Evolutionary conservation across 2,797 vertebrate genomes (phyloP).

Genomic region (Echeneis naucrates): DNA sequence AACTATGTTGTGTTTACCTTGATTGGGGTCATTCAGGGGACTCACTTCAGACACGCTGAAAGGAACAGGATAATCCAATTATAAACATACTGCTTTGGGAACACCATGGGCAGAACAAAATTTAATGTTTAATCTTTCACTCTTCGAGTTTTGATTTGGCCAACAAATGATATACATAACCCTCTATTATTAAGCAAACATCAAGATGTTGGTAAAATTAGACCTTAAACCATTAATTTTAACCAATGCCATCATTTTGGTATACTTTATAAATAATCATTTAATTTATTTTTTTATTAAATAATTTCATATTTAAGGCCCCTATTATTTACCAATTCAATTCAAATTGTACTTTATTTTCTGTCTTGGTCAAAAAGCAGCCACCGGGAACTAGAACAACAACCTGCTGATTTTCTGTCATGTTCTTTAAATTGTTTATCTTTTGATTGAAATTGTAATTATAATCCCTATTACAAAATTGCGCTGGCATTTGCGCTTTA

Average conservation of each 20-base stretch:
- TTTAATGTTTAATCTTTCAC: constrained; percentile 14
- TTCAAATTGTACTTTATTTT: neutral
- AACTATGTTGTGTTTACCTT: constrained; percentile 27
- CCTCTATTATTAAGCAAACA: neutral
- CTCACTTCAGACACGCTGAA: constrained; percentile 10
- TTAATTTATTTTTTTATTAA: neutral
- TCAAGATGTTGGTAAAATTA: neutral
- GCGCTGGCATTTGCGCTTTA: neutral
- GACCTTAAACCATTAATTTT: neutral
- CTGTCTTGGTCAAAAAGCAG: neutral
- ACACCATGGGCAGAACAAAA: neutral
- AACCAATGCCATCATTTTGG: neutral
- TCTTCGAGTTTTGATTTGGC: too few species aligned
- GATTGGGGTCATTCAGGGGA: constrained; percentile 9
- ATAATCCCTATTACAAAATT: neutral
- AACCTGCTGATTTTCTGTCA: neutral
- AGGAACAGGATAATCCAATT: constrained; percentile 27
- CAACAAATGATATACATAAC: too few species aligned
- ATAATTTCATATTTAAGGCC: neutral
- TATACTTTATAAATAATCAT: neutral
- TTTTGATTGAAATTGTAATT: too few species aligned
- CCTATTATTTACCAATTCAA: neutral
- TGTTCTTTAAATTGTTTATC: neutral
- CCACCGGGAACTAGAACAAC: neutral
- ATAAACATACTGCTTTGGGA: constrained; percentile 36